Conservation (phyloP, 2,113 vertebrate genomes). For the Rhinichthys klamathensis region DNA sequence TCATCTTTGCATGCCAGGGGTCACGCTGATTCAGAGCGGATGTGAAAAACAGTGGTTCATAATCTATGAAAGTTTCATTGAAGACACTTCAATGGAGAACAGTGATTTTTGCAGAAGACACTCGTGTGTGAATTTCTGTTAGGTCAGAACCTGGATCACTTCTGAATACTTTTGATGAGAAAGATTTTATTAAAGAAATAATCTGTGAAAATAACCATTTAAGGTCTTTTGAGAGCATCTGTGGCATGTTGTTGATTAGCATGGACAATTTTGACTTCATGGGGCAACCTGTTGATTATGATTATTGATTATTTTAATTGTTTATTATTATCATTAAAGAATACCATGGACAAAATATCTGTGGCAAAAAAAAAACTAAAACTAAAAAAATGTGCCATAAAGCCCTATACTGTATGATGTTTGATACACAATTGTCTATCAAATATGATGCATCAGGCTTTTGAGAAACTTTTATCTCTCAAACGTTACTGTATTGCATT, state of each 20-base stretch:
- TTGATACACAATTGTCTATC: neutral
- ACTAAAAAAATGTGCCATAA: neutral
- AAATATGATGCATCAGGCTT: neutral
- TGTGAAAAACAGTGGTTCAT: conserved; percentile 53
- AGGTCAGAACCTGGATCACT: neutral
- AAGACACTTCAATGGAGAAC: conserved; percentile 48
- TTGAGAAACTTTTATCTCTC: neutral
- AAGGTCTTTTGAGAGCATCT: neutral
- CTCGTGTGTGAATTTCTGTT: conserved; percentile 3
- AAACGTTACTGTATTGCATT: neutral
- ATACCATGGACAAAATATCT: neutral
- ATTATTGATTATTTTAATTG: neutral
- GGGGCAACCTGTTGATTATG: neutral
- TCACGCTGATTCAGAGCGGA: conserved; percentile 54
- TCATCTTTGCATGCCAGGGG: conserved; percentile 56
- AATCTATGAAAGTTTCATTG: conserved; percentile 52
- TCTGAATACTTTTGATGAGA: neutral
- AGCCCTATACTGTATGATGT: neutral
- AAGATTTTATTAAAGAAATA: neutral
- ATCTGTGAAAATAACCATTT: neutral
- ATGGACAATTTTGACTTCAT: neutral
- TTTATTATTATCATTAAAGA: neutral
- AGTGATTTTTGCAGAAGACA: conserved; percentile 46
- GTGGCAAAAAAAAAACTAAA: too few species aligned
- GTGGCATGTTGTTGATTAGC: neutral